Conservation (phyloP, 2,888 invertebrate species). For the Brachylomia viminalis region DNA sequence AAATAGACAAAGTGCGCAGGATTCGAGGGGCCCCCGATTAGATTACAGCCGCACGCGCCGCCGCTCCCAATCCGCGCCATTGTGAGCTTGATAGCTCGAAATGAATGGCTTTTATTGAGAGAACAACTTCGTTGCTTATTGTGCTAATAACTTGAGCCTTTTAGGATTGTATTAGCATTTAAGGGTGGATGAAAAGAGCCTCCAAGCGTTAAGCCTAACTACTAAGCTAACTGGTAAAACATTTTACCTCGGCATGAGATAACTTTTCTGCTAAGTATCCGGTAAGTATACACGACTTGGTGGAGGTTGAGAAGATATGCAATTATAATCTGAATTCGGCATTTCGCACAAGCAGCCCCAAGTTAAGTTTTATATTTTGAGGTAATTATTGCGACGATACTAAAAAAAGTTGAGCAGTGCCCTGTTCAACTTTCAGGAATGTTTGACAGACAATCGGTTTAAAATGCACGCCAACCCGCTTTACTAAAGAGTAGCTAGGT, state of each 20-base stretch:
- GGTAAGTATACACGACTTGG: too few species aligned
- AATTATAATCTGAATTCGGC: neutral
- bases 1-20: constrained; percentile 57
- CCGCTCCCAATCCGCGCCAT: constrained; percentile 60
- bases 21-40: constrained; percentile 70
- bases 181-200: neutral
- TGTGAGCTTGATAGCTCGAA: constrained; percentile 50
- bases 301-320: neutral
- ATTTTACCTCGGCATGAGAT: neutral
- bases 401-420: neutral
- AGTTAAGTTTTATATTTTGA: neutral
- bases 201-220: neutral
- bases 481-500: neutral
- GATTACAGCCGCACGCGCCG: constrained; percentile 65
- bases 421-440: neutral
- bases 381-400: neutral
- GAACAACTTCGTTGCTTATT: constrained; percentile 17
- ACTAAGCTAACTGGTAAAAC: neutral
- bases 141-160: neutral
- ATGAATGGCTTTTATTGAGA: constrained; percentile 45
- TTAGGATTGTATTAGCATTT: neutral
- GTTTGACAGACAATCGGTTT: neutral
- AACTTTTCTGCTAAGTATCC: neutral
- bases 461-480: neutral
- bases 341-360: neutral